These are phyloP conservation scores for Watsonalla cultraria DNA, from an alignment of 2,888 invertebrate genomes.

Conservation along the genomic window DNA sequence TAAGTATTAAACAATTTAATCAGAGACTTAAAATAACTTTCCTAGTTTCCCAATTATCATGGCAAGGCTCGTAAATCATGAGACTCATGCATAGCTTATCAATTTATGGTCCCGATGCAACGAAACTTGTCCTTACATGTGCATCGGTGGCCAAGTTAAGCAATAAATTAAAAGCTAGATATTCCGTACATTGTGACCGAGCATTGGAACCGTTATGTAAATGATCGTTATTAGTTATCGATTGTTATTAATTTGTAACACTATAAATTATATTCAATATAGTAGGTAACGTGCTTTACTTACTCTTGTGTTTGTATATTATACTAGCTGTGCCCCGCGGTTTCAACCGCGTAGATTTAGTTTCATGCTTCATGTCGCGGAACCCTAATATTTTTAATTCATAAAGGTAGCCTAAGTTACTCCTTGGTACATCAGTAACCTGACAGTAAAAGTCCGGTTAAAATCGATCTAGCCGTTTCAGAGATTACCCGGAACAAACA, in stretches of 20 bases:
- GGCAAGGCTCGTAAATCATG: slow-evolving; percentile 37
- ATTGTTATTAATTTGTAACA: neutral
- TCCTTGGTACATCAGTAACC: no score
- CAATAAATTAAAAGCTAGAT: slow-evolving; percentile 68
- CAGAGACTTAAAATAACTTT: slow-evolving; percentile 15
- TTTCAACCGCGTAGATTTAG: no score
- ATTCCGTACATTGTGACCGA: slow-evolving; percentile 32
- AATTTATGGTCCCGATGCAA: slow-evolving; percentile 70
- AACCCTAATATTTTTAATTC: no score
- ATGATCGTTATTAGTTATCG: slow-evolving; percentile 10
- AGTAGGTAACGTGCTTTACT: no score
- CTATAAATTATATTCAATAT: no score
- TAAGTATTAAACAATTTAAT: neutral
- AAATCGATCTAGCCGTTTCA: no score
- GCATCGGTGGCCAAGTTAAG: slow-evolving; percentile 58
- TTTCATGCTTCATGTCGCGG: no score
- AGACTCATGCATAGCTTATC: slow-evolving; percentile 52
- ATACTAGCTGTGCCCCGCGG: no score
- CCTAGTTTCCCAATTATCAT: slow-evolving; percentile 25
- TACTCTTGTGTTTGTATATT: no score
- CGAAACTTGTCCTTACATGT: slow-evolving; percentile 59
- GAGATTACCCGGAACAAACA: no score
- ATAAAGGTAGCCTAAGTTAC: no score
- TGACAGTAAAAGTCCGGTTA: no score
- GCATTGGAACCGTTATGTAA: slow-evolving; percentile 27